These are phyloP conservation scores for Meteorus sp. DNA, from an alignment of 1,140 invertebrate species.

Conservation along the genomic window DNA sequence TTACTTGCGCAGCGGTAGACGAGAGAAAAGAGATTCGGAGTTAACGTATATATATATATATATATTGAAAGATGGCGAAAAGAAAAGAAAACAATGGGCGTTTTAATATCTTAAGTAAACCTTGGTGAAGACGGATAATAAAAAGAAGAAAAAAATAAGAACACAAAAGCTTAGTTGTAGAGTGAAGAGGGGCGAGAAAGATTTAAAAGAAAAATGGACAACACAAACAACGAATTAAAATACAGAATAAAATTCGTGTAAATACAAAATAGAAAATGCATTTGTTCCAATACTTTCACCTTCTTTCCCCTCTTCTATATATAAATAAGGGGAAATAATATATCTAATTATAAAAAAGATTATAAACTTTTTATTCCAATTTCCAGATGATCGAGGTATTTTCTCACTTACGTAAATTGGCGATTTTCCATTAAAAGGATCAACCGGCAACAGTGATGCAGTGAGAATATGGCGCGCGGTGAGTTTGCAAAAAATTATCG, in stretches of 20 bases:
- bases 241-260: constrained; percentile 40
- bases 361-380: too few species aligned
- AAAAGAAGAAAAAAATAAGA: constrained; percentile 41
- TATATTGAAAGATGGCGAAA: constrained; percentile 27
- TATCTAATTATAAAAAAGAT: too few species aligned
- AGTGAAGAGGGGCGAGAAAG: constrained; percentile 8
- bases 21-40: too few species aligned
- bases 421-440: too few species aligned
- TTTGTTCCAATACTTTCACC: too few species aligned
- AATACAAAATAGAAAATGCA: too few species aligned
- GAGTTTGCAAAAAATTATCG: constrained; percentile 46
- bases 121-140: constrained; percentile 33
- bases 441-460: neutral
- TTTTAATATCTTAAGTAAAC: constrained; percentile 61
- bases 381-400: too few species aligned
- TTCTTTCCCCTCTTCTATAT: too few species aligned
- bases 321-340: too few species aligned
- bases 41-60: too few species aligned
- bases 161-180: constrained; percentile 26
- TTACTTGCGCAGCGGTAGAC: constrained; percentile 23
- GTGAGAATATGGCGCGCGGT: neutral
- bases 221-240: constrained; percentile 55
- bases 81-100: constrained; percentile 33
- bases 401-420: too few species aligned
- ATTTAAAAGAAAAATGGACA: constrained; percentile 32